Evolutionary conservation across 2,888 invertebrate genomes (phyloP).

Genomic region (Acanthoscelides obtectus): DNA sequence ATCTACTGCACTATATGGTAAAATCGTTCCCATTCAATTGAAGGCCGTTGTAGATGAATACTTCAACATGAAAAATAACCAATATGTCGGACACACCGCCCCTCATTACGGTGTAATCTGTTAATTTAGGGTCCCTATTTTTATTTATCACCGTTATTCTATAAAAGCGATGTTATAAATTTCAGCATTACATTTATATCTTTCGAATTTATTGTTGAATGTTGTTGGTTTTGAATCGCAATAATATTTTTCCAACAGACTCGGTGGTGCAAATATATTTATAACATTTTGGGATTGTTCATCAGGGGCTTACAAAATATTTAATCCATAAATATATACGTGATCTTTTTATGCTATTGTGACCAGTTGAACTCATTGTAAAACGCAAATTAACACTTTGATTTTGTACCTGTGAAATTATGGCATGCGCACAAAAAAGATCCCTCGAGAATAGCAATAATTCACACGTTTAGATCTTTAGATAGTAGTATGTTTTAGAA

Average conservation of each 20-base stretch:
- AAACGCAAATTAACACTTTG: no score
- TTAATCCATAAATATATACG: no score
- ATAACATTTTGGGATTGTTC: no score
- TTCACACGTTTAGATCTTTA: no score
- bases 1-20: background rate
- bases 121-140: background rate
- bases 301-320: no score
- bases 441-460: no score
- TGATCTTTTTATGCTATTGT: no score
- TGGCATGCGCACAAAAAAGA: no score
- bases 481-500: no score
- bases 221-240: background rate
- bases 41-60: background rate
- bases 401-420: no score
- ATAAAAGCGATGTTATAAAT: background rate
- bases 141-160: background rate
- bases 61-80: background rate
- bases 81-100: background rate
- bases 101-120: background rate
- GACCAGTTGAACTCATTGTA: no score
- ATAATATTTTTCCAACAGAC: background rate
- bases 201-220: background rate
- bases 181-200: background rate
- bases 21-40: background rate
- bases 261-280: background rate